Evolutionary conservation across 2,888 invertebrate genomes (phyloP), one percentile per base, ranked within the genome.

Genomic region (Andrena trimmerana): DNA sequence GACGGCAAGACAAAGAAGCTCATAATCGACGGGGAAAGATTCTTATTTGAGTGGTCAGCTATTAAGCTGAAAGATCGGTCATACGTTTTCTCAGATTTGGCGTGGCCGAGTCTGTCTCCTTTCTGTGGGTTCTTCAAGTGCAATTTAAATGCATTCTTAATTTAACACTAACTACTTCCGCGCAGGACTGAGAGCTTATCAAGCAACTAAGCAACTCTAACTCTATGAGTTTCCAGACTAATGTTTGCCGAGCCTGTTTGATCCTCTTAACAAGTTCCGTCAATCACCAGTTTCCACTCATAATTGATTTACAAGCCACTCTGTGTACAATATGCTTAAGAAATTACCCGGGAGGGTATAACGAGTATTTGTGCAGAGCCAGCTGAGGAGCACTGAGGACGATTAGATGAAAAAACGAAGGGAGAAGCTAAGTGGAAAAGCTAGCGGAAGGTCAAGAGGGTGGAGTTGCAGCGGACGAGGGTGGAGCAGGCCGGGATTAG

Each of bases 401-500:
- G 24, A 8, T 48, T 27, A 42, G 66, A 66, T 27, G 10, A 42
- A 27, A 27, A 31, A 16, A 66, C 54, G 24, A 16, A 59, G 24
- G 31, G 3, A 57, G 20, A 36, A 33, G 8, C 36, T 8, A 33
- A 65, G 52, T 75, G 66, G 81, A 81, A 74, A 81, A 68, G 70
- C 81, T 29, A 50, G 27, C 60, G 8, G 82, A 75, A 81, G 66
- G 79, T 71, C 52, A 52, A 70, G 63, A 67, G 78, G 81, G 78
- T 83, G 82, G 79, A 74, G 69, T 83, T 77, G 67, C 24, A 24
- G 36, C 24, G 50, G 31, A 52, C 50, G 72, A 82, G 84, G 86
- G 78, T 83, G 88, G 88, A 84, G 85, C 83, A 86, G 73, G 2
- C 31, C 20, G n/a, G 74, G 62, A 81, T 63, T 74, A 73, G 78